Evolutionary conservation across 2,797 vertebrate species (phyloP), one percentile per base, ranked within the genome.

Genomic region (Florisuga fusca): DNA sequence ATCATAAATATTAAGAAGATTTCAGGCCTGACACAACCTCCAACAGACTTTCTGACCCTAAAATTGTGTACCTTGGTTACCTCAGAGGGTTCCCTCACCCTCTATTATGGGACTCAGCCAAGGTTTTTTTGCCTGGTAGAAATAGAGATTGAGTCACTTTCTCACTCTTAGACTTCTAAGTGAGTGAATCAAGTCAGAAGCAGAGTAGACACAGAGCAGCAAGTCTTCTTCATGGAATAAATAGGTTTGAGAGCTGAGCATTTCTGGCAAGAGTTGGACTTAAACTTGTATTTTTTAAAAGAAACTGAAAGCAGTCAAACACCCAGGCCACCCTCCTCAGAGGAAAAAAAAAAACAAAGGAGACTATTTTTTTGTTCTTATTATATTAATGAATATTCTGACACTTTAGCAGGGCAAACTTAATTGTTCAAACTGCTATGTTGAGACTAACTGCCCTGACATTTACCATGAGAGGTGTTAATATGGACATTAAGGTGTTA

Each of bases 381-480:
- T 55, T 89, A 61, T 34, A 34, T 66, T 94, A 78, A 90, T 92
- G 84, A 96, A 94, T 92, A 93, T 89, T 90, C 85, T 94, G 91
- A 87, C 91, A 78, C 55, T 86, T 79, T 13, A 84, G 73, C 12
- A 73, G 71, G 90, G 84, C 66, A 84, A 86, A 63, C 57, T 19
- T 62, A 93, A 95, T 95, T 64, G 57, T 75, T 95, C 87, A 84
- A 54, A 55, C 48, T 75, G 61, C 89, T 89, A 36, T 41, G 27
- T 78, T 79, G 91, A 92, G 69, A 89, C 89, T 94, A 93, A 95
- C 93, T 94, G 59, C 38, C 41, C 72, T 12, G 12, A 87, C 92
- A 94, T 84, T 96, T 89, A 94, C 69, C 84, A 87, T 95, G 91
- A 94, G 71, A 89, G 63, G 63, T 66, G 69, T 72, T 95, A 87